Evolutionary conservation across 2,797 vertebrate genomes (phyloP), one percentile per base, ranked within the genome.

Genomic region (Ispidina lecontei): DNA sequence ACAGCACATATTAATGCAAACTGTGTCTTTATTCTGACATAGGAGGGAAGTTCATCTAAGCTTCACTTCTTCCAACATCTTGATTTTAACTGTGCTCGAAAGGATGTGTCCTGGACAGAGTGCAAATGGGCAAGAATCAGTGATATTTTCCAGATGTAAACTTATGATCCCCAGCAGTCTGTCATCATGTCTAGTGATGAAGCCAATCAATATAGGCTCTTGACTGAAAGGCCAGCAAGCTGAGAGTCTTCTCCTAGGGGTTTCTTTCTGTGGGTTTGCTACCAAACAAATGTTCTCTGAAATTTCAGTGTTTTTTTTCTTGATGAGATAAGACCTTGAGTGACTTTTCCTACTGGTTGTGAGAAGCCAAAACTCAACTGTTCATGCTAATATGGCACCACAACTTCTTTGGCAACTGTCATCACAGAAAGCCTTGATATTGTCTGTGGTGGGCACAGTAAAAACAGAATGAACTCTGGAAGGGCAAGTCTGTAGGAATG

Each of bases 1-100:
- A 72, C 87, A 91, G 75, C 62, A 87, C 10, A 59, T 51, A 77
- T 47, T 87, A 65, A 80, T 77, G 72, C 54, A 73, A 84, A 87
- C 23, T 26, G 3, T 37, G 47, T 41, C 37, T 87, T 89, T 82
- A 82, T 63, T 73, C 62, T 87, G 84, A 73, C 41, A 9, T 2
- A 35, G 47, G 33, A 87, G 39, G 35, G 83, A 80, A 87, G 72
- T 60, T 87, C 58, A 77, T 60, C 69, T 59, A n/a, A 73, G 71
- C 41, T 79, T 43, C 74, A 75, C 16, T 22, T 89, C 29, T 22
- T n/a, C 12, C 26, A 0, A 7, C 9, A 41, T 51, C 39, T 62
- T 46, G 46, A 25, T 31, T 58, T 19, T 28, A 35, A 9, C 33
- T 63, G 79, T 80, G 35, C 58, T 29, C 39, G 67, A 73, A 46